phyloP scores from a whole-genome alignment of 2,888 invertebrate species.

The Noctua janthina region DNA sequence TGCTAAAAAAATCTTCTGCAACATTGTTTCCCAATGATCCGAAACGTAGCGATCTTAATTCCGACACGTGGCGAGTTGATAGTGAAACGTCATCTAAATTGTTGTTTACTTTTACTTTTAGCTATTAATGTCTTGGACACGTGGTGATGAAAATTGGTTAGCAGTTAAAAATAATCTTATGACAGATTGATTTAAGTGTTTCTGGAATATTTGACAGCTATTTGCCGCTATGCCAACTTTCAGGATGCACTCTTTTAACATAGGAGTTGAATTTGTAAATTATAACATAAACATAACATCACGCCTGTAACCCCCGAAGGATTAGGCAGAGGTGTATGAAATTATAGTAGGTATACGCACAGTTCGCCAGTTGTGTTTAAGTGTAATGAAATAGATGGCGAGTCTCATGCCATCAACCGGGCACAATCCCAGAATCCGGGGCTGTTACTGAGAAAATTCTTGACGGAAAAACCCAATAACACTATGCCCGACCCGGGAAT shows the following conservation, averaged over 20 bases:
- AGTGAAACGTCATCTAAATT: constrained; percentile 3
- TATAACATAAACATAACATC: too few species aligned
- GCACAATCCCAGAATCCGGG: too few species aligned
- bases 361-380: too few species aligned
- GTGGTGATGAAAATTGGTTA: neutral
- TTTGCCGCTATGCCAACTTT: neutral
- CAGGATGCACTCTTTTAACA: neutral
- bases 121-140: neutral
- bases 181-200: neutral
- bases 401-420: too few species aligned
- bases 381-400: too few species aligned
- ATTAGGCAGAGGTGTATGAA: too few species aligned
- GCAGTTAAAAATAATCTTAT: neutral
- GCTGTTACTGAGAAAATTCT: too few species aligned
- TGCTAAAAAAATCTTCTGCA: neutral
- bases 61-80: constrained; percentile 6
- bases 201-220: neutral
- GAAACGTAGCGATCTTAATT: neutral
- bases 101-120: constrained; percentile 18
- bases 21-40: neutral
- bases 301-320: too few species aligned
- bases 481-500: too few species aligned
- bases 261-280: neutral
- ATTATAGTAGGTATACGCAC: too few species aligned
- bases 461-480: too few species aligned